These are phyloP conservation scores for Elaphurus davidianus DNA, from an alignment of 2,113 vertebrate species.

Conservation along the genomic window DNA sequence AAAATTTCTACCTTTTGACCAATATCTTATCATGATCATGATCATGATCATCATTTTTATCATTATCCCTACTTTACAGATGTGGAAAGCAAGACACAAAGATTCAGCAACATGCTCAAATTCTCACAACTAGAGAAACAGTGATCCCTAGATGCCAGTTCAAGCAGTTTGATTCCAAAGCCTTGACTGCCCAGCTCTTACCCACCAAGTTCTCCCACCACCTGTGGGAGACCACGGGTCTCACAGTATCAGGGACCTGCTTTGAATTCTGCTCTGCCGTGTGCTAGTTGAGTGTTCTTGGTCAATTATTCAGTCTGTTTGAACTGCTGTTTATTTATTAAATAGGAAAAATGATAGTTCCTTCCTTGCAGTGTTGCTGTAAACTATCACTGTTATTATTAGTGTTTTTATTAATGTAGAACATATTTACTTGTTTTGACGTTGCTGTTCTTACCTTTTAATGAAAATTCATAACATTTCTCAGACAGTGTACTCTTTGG, in stretches of 20 bases:
- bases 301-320: not conserved
- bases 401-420: not conserved
- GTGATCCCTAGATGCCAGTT: not conserved
- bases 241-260: not conserved
- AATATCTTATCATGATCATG: not conserved
- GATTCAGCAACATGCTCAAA: not conserved
- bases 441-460: not conserved
- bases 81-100: not conserved
- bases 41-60: not conserved
- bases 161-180: not conserved
- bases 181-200: not conserved
- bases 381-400: not conserved
- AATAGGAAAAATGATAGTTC: not conserved
- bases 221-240: accelerated
- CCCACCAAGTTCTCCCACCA: not conserved
- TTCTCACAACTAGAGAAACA: not conserved
- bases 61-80: not conserved
- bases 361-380: not conserved
- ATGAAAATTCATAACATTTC: not conserved
- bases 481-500: not conserved
- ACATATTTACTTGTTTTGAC: not conserved
- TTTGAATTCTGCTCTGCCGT: not conserved
- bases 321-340: not conserved
- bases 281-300: not conserved
- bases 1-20: not conserved